phyloP scores from a whole-genome alignment of 1,140 invertebrate genomes.

The Mya arenaria region DNA sequence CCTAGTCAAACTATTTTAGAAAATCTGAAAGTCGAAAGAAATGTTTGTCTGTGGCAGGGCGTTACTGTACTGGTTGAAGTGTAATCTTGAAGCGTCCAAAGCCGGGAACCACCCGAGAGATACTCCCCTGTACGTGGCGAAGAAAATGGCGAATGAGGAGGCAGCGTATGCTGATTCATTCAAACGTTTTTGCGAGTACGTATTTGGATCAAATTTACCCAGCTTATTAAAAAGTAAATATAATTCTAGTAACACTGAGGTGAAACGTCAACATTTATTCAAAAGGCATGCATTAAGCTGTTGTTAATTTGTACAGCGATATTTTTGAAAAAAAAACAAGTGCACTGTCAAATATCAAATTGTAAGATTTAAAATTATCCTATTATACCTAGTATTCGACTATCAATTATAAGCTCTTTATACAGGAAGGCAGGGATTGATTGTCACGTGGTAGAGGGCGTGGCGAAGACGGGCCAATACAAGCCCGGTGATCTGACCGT shows the following conservation, averaged over 20 bases:
- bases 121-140: constrained; percentile 7
- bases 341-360: not conserved
- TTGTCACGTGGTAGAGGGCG: constrained; percentile 1
- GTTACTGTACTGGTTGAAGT: constrained; percentile 40
- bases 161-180: constrained; percentile 20
- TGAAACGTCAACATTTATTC: no score
- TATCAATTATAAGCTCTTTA: not conserved
- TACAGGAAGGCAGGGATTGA: constrained; percentile 24
- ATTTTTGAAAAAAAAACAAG: not conserved
- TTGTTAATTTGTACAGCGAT: not conserved
- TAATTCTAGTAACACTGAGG: no score
- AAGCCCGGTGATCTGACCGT: constrained; percentile 28
- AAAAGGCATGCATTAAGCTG: not conserved
- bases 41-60: not conserved
- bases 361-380: not conserved
- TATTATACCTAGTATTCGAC: not conserved
- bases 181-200: constrained; percentile 13
- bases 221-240: no score
- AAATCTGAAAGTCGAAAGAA: not conserved
- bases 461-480: constrained; percentile 32
- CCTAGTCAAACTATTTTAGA: not conserved
- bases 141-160: constrained; percentile 11
- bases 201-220: no score
- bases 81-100: not conserved
- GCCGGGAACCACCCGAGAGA: not conserved